Conservation (phyloP, 2,888 invertebrate species). For the Pterostichus madidus region DNA sequence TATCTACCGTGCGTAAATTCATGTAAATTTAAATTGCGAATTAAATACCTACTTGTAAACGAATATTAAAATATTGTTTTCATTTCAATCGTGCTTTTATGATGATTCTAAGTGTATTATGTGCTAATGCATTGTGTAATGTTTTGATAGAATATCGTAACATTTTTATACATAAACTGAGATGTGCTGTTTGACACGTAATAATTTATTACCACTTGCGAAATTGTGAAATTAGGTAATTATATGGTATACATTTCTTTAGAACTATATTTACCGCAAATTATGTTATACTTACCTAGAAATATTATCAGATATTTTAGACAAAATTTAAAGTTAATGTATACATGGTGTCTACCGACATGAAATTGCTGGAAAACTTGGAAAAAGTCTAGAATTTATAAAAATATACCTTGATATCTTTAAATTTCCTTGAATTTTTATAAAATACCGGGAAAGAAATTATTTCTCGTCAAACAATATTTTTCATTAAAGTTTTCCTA, state of each 20-base stretch:
- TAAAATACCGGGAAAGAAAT: too few relatives aligned
- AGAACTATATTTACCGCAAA: background rate
- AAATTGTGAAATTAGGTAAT: slow-evolving; percentile 11
- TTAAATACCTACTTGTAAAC: background rate
- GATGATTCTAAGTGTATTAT: background rate
- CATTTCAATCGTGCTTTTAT: background rate
- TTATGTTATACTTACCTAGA: background rate
- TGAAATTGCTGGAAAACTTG: too few relatives aligned
- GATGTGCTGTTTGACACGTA: slow-evolving; percentile 22
- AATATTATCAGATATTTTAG: background rate
- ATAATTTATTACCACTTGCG: slow-evolving; percentile 26
- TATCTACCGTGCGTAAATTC: too few relatives aligned
- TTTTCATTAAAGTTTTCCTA: too few relatives aligned
- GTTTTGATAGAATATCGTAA: slow-evolving; percentile 27
- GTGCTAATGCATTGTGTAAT: slow-evolving; percentile 8
- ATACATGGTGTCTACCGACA: too few relatives aligned
- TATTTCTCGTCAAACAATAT: too few relatives aligned
- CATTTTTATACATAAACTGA: slow-evolving; percentile 9
- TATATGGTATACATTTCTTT: slow-evolving; percentile 4
- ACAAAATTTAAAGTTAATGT: too few relatives aligned
- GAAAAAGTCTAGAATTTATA: too few relatives aligned
- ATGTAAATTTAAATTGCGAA: too few relatives aligned
- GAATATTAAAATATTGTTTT: background rate
- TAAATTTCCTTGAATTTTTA: too few relatives aligned
- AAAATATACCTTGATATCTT: too few relatives aligned